phyloP scores from a whole-genome alignment of 2,113 vertebrate genomes.

The Corapipo altera region DNA sequence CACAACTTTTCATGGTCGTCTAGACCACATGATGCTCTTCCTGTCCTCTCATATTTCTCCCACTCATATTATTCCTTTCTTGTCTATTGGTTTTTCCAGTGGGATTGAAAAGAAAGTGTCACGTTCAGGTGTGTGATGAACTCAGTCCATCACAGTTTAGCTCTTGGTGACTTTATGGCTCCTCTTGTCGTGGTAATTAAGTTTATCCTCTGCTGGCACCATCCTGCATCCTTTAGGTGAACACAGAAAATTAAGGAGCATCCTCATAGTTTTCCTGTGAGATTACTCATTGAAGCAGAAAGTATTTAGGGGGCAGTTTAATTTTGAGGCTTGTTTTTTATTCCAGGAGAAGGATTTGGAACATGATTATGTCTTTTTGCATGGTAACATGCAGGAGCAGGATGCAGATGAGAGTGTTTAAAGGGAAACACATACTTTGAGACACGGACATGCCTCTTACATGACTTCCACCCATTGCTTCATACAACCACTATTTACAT shows the following conservation, averaged over 20 bases:
- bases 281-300: not conserved
- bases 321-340: not conserved
- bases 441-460: not conserved
- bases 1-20: not conserved
- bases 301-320: not conserved
- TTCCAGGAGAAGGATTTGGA: not conserved
- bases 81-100: not conserved
- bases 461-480: slow-evolving; percentile 37
- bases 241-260: not conserved
- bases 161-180: not conserved
- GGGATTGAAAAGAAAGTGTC: not conserved
- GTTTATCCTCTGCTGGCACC: not conserved
- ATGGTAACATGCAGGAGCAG: not conserved
- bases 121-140: not conserved
- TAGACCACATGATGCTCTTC: not conserved
- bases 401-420: not conserved
- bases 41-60: not conserved
- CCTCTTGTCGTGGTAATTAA: not conserved
- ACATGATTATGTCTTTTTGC: not conserved
- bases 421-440: not conserved
- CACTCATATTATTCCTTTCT: not conserved
- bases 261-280: not conserved
- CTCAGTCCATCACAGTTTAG: not conserved
- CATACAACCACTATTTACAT: slow-evolving; percentile 8
- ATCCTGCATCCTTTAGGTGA: not conserved